Percentiles rank a stretch among this genome's conserved stretches.
Evolutionary conservation across 2,113 vertebrate genomes (phyloP).

Genomic region (Periophthalmodon schlosseri): DNA sequence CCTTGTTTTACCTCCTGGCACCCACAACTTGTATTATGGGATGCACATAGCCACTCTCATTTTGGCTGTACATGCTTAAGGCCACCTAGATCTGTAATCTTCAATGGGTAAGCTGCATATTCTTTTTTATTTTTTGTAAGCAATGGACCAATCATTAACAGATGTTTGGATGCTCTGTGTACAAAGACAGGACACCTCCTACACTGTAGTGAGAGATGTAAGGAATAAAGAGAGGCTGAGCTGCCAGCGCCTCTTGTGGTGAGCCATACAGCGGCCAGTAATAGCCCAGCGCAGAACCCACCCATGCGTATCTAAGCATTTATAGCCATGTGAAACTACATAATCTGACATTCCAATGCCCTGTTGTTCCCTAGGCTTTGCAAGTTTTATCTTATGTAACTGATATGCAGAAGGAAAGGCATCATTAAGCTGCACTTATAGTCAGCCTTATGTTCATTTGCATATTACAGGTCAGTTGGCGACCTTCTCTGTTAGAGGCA

Average conservation of each 20-base stretch:
- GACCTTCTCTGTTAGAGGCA: constrained; percentile 16
- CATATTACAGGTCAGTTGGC: constrained; percentile 26
- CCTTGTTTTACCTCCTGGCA: not conserved
- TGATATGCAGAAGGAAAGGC: constrained; percentile 17
- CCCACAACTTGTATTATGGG: constrained; percentile 46
- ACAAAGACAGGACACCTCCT: constrained; percentile 45
- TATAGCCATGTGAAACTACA: constrained; percentile 60
- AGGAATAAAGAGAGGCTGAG: constrained; percentile 41
- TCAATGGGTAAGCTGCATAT: constrained; percentile 33
- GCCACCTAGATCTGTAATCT: constrained; percentile 42
- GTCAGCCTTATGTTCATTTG: constrained; percentile 34
- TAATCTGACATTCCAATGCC: constrained; percentile 65
- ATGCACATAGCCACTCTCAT: constrained; percentile 50
- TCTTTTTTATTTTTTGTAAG: constrained; percentile 32
- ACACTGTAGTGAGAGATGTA: constrained; percentile 38
- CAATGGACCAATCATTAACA: constrained; percentile 63
- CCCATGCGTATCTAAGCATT: constrained; percentile 65
- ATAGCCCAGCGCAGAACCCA: constrained; percentile 58
- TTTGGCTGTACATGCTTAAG: constrained; percentile 23
- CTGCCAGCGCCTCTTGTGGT: constrained; percentile 37
- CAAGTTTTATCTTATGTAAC: constrained; percentile 63
- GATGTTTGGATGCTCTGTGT: constrained; percentile 66
- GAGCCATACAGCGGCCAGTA: constrained; percentile 30
- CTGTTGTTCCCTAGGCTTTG: constrained; percentile 41
- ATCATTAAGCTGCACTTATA: constrained; percentile 36